Evolutionary conservation across 2,113 vertebrate species (phyloP).

Genomic region (Nanger granti): DNA sequence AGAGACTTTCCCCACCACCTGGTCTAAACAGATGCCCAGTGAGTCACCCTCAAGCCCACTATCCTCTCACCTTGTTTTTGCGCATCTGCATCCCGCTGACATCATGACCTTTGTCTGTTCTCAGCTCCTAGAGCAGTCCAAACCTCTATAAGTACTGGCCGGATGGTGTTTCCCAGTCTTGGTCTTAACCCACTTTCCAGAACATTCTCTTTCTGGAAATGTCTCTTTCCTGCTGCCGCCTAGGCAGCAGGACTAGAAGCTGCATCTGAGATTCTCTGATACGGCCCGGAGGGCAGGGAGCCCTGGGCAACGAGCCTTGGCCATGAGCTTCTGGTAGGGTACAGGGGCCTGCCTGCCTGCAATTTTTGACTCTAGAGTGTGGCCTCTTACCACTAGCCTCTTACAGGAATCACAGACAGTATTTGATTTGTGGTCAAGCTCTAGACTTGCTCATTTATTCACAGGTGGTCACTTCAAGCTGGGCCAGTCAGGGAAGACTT

Average conservation of each 20-base stretch:
- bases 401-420: not conserved
- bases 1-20: not conserved
- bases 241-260: not conserved
- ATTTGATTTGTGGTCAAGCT: not conserved
- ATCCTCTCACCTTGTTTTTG: not conserved
- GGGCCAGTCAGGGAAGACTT: not conserved
- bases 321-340: not conserved
- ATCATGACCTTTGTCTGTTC: not conserved
- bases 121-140: not conserved
- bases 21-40: rapidly evolving
- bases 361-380: not conserved
- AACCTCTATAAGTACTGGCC: not conserved
- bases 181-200: not conserved
- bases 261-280: not conserved
- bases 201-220: not conserved
- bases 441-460: not conserved
- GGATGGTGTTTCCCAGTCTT: not conserved
- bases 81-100: not conserved
- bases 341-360: not conserved
- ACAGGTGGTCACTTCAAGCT: not conserved
- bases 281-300: not conserved
- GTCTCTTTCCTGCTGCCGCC: not conserved
- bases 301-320: not conserved
- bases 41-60: rapidly evolving
- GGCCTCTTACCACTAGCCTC: not conserved